A percentile compares a stretch with the other conserved stretches of the same genome.
Evolutionary conservation across 2,888 invertebrate species (phyloP).

Genomic region (Macaria liturata): DNA sequence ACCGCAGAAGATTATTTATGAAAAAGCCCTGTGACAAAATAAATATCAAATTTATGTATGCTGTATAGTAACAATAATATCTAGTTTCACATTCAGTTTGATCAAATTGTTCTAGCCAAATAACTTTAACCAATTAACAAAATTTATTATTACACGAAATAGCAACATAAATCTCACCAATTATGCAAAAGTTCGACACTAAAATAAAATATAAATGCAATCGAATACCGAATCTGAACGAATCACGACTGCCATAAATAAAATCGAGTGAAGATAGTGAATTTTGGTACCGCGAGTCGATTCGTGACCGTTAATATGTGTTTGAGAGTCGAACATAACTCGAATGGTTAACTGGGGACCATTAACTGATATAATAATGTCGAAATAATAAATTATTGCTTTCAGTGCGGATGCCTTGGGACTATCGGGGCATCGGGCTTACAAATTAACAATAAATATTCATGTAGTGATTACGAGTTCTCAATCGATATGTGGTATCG

Average conservation of each 20-base stretch:
- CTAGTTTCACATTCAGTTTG: no score
- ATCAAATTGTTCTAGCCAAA: no score
- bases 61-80: no score
- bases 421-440: conserved; percentile 63
- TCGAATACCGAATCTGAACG: conserved; percentile 37
- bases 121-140: no score
- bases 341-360: conserved; percentile 55
- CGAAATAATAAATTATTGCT: conserved; percentile 67
- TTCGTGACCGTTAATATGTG: conserved; percentile 57
- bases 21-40: no score
- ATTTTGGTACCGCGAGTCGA: conserved; percentile 49
- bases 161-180: conserved; percentile 3
- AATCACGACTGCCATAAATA: conserved; percentile 57
- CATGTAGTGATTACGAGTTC: conserved; percentile 60
- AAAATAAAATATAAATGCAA: conserved; percentile 35
- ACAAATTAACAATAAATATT: conserved; percentile 81
- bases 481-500: conserved; percentile 45
- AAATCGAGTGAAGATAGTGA: conserved; percentile 41
- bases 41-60: no score
- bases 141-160: not conserved
- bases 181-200: conserved; percentile 21
- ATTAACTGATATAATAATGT: conserved; percentile 66
- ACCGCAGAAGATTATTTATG: no score
- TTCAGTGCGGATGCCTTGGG: conserved; percentile 60
- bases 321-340: conserved; percentile 55